Evolutionary conservation across 2,113 vertebrate species (phyloP), one percentile per base, ranked within the genome.

Genomic region (Zosterops borbonicus): DNA sequence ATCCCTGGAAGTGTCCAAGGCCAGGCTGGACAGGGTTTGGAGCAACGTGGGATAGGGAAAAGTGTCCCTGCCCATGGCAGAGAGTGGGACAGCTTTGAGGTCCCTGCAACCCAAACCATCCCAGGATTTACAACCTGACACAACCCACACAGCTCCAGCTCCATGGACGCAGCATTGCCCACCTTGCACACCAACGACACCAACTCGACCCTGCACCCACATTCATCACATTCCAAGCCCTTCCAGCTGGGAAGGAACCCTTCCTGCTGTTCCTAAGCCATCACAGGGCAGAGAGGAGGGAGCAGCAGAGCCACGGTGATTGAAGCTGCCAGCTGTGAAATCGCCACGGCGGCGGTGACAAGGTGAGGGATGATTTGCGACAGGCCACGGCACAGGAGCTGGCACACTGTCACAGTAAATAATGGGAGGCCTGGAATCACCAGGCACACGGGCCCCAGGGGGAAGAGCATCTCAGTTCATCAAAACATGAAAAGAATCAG

Each of bases 311-410:
- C 23, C 41, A 0, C n/a, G 2, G 9, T 79, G 97, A 94, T 42
- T 9, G 97, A 83, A 89, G 95, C 92, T 89, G 91, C 97, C 96
- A 90, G 96, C 96, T 95, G 90, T 94, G 90, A 97, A 93, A 96
- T 87, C 75, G 74, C 93, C 92, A 29, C 4, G 77, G 58, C 62
- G 0, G 95, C 9, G 18, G 81, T 89, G 97, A 97, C 94, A 83
- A 90, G 92, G 95, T 79, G 89, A 96, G 93, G 81, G 93, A 77
- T 39, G 63, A 81, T 84, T 28, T 19, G 91, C 68, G 64, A 92
- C 23, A 9, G 88, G 89, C 90, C 81, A 64, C 4, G 88, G 84
- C 74, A 88, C 97, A 89, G 96, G 73, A 83, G 44, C 29, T 35
- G 55, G 75, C 70, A 55, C 89, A 6, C 89, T 93, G 95, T 94